Percentiles rank a stretch among this genome's conserved stretches.
phyloP scores from a whole-genome alignment of 2,888 invertebrate species.

The Mactromeris polynyma region DNA sequence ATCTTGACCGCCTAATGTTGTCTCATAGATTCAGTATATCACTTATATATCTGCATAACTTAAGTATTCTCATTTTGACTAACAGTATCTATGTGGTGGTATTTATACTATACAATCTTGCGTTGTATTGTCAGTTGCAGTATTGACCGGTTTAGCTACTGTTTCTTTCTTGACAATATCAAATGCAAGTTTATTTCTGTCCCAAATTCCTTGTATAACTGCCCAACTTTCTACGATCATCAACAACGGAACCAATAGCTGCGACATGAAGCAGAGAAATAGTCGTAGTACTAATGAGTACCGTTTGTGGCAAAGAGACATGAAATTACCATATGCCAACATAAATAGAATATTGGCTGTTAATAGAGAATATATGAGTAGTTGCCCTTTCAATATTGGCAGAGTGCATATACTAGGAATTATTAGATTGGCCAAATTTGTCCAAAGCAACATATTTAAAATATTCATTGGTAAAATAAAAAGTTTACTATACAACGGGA shows the following conservation, averaged over 20 bases:
- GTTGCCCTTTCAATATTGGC: not conserved
- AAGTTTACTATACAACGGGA: slow-evolving; percentile 36
- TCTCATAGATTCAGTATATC: not conserved
- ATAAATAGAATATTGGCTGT: slow-evolving; percentile 43
- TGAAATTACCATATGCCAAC: slow-evolving; percentile 56
- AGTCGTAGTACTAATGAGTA: slow-evolving; percentile 7
- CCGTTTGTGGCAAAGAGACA: slow-evolving; percentile 41
- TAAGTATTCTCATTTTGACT: too few relatives aligned
- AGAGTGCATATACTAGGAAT: not conserved
- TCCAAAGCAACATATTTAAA: slow-evolving; percentile 32
- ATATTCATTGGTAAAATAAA: slow-evolving; percentile 35
- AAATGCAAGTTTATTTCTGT: slow-evolving; percentile 39
- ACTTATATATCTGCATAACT: not conserved
- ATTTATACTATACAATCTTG: not conserved
- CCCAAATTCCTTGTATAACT: slow-evolving; percentile 12
- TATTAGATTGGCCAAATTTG: slow-evolving; percentile 11
- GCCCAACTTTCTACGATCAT: slow-evolving; percentile 26
- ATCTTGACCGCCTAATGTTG: too few relatives aligned
- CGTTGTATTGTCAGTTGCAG: not conserved
- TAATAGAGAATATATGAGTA: slow-evolving; percentile 23
- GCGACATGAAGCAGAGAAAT: slow-evolving; percentile 4
- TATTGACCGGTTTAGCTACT: not conserved
- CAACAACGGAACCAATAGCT: slow-evolving; percentile 9
- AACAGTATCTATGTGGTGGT: too few relatives aligned
- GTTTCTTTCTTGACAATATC: slow-evolving; percentile 45